These are phyloP conservation scores for Ptychochromis oligacanthus DNA, from an alignment of 2,113 vertebrate species.

Conservation along the genomic window DNA sequence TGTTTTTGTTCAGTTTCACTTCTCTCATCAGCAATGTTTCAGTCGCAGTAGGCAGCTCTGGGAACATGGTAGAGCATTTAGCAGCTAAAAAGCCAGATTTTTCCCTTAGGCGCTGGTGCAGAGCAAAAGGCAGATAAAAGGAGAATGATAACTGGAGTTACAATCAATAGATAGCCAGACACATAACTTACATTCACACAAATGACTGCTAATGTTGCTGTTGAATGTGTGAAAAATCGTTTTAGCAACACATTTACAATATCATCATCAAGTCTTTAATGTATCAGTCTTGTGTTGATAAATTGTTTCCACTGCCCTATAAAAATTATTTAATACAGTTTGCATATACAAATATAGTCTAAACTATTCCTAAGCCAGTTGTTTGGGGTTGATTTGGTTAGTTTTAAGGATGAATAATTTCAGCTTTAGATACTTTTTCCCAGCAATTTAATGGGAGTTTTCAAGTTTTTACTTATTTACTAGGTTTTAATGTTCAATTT, in stretches of 20 bases:
- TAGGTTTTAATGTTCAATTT: not conserved
- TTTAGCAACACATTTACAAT: not conserved
- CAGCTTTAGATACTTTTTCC: too few species aligned
- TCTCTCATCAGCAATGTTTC: not conserved
- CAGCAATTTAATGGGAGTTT: too few species aligned
- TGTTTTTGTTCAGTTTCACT: constrained; percentile 10
- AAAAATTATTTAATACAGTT: not conserved
- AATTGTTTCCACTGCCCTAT: not conserved
- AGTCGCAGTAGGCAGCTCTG: not conserved
- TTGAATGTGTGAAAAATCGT: not conserved
- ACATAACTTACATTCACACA: not conserved
- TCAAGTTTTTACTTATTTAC: too few species aligned
- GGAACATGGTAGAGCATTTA: not conserved
- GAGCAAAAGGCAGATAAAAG: not conserved
- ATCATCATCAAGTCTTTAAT: not conserved
- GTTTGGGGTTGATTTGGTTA: too few species aligned
- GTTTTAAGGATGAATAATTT: too few species aligned
- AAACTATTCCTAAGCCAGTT: too few species aligned
- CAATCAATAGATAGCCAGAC: not conserved
- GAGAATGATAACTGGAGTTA: not conserved
- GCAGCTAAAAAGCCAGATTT: not conserved
- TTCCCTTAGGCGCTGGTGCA: not conserved
- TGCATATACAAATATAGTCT: too few species aligned
- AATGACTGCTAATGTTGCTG: not conserved
- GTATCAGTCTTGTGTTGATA: not conserved